Percentiles rank a stretch among this genome's conserved stretches.
Conservation (phyloP, 2,113 vertebrate genomes). For the Coryphaenoides rupestris region DNA sequence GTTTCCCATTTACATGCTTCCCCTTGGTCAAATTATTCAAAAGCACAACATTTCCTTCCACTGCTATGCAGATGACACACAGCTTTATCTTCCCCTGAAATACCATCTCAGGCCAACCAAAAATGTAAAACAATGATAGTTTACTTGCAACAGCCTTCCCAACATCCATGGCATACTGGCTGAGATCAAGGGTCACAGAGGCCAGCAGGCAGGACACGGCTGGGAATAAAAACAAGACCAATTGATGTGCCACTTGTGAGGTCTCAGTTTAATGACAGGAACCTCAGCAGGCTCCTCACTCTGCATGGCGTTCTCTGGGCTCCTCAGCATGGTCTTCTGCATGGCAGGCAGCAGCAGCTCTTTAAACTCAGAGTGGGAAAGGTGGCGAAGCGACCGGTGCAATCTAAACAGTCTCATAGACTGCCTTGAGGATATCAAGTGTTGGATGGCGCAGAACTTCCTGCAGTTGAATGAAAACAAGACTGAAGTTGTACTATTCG, state of each 20-base stretch:
- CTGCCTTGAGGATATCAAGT: too few relatives aligned
- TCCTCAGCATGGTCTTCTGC: constrained; percentile 92
- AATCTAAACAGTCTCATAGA: too few relatives aligned
- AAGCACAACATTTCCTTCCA: too few relatives aligned
- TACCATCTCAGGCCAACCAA: background rate
- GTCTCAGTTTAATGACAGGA: background rate
- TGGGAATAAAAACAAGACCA: constrained; percentile 44
- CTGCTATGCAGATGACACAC: too few relatives aligned
- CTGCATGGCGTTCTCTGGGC: constrained; percentile 91
- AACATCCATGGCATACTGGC: constrained; percentile 92
- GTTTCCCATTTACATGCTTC: too few relatives aligned
- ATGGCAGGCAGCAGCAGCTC: constrained; percentile 85
- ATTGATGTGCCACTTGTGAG: background rate
- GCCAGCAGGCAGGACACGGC: constrained; percentile 86
- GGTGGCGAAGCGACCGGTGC: constrained; percentile 84
- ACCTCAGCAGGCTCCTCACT: constrained; percentile 71
- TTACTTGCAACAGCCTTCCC: constrained; percentile 91
- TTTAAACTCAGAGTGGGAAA: constrained; percentile 90
- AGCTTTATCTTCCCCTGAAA: too few relatives aligned
- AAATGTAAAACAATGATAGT: background rate
- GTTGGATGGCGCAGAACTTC: too few relatives aligned
- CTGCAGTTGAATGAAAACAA: too few relatives aligned
- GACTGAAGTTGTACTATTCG: too few relatives aligned
- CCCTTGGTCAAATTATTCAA: too few relatives aligned
- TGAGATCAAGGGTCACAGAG: constrained; percentile 91